Evolutionary conservation across 2,113 vertebrate genomes (phyloP).

Genomic region (Holacanthus passer): DNA sequence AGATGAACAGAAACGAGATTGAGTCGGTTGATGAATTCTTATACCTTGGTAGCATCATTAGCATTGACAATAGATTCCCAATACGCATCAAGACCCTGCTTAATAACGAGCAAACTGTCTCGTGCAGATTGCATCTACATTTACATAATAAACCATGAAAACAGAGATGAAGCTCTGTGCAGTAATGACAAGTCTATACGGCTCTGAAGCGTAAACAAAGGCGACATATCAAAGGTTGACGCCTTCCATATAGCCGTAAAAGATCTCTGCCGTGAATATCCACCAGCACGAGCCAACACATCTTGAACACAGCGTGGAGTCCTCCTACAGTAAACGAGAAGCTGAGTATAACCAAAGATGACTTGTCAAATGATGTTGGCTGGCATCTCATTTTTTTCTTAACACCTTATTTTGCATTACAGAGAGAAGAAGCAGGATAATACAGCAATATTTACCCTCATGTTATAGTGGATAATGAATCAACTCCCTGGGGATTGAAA

Average conservation of each 20-base stretch:
- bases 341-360: slow-evolving; percentile 8
- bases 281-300: background rate
- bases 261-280: background rate
- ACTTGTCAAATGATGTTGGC: background rate
- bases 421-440: background rate
- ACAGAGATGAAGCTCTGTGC: background rate
- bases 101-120: slow-evolving; percentile 23
- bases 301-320: background rate
- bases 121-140: slow-evolving; percentile 19
- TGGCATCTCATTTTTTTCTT: background rate
- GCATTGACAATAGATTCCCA: slow-evolving; percentile 28
- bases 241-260: background rate
- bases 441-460: background rate
- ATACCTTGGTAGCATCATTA: slow-evolving; percentile 27
- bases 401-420: slow-evolving; percentile 12
- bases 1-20: slow-evolving; percentile 40
- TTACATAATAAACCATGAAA: slow-evolving; percentile 22
- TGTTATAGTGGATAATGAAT: background rate
- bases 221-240: background rate
- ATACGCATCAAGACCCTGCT: slow-evolving; percentile 20
- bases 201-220: slow-evolving; percentile 1
- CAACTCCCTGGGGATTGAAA: background rate
- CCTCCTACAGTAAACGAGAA: background rate
- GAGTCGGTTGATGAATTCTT: slow-evolving; percentile 37
- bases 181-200: background rate